These are phyloP conservation scores for Microctenopoma lineatum DNA, from an alignment of 2,797 vertebrate genomes.

Conservation along the genomic window DNA sequence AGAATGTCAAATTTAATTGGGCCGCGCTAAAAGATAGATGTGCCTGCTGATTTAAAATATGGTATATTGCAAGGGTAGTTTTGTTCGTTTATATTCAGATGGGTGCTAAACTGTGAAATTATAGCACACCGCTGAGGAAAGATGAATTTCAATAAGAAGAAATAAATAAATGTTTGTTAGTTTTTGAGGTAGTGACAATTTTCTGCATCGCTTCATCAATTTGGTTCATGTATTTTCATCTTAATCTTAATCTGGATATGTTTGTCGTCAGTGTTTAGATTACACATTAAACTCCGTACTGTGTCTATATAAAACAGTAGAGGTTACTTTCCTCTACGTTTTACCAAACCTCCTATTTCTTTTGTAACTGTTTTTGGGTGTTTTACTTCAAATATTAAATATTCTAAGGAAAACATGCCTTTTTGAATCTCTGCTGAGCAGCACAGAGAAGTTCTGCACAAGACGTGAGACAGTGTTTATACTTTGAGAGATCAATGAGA, in stretches of 20 bases:
- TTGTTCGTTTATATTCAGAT: slow-evolving; percentile 66
- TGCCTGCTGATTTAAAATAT: slow-evolving; percentile 64
- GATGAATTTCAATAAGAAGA: slow-evolving; percentile 48
- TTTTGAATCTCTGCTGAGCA: slow-evolving; percentile 30
- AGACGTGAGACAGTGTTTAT: slow-evolving; percentile 38
- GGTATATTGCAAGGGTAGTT: slow-evolving; percentile 40
- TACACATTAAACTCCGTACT: not conserved
- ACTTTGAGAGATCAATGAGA: slow-evolving; percentile 57
- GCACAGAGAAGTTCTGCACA: slow-evolving; percentile 6
- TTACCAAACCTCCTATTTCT: slow-evolving; percentile 24
- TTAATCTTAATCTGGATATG: not conserved
- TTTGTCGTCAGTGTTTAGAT: slow-evolving; percentile 20
- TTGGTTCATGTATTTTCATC: too few species aligned
- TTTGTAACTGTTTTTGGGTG: slow-evolving; percentile 24
- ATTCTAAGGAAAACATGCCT: slow-evolving; percentile 18
- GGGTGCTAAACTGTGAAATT: slow-evolving; percentile 55
- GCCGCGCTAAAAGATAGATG: slow-evolving; percentile 66
- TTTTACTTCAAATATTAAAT: slow-evolving; percentile 44
- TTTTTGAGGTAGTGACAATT: slow-evolving; percentile 30
- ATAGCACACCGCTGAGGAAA: slow-evolving; percentile 37
- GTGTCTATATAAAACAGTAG: not conserved
- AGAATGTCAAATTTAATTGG: slow-evolving; percentile 80
- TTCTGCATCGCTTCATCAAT: slow-evolving; percentile 23
- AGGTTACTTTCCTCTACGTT: slow-evolving; percentile 25
- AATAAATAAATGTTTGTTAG: slow-evolving; percentile 47